phyloP scores from a whole-genome alignment of 2,113 vertebrate genomes.

The Coturnix japonica region DNA sequence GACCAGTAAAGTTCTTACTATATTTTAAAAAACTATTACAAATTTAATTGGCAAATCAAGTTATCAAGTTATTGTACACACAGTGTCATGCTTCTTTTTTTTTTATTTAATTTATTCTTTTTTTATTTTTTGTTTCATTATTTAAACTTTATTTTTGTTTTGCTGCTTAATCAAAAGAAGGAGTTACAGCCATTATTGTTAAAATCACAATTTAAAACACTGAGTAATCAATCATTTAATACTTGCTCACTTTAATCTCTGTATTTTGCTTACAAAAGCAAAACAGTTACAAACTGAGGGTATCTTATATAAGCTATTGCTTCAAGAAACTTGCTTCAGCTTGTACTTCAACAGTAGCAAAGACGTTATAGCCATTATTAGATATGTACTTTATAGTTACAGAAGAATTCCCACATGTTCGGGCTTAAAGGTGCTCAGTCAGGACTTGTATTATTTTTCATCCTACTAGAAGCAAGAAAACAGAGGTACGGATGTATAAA shows the following conservation, averaged over 20 bases:
- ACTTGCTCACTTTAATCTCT: not conserved
- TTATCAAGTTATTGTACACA: not conserved
- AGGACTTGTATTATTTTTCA: not conserved
- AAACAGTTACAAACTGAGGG: not conserved
- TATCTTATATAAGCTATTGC: not conserved
- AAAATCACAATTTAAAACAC: not conserved
- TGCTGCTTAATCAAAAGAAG: not conserved
- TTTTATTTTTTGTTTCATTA: not conserved
- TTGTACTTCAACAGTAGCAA: not conserved
- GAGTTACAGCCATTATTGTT: not conserved
- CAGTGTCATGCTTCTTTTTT: not conserved
- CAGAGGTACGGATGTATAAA: not conserved
- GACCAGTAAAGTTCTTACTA: not conserved
- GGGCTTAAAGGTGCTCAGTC: slow-evolving; percentile 18
- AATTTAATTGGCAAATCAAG: not conserved
- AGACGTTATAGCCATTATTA: not conserved
- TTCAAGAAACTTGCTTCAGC: slow-evolving; percentile 40
- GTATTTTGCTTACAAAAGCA: not conserved
- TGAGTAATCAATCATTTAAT: not conserved
- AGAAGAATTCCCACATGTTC: slow-evolving; percentile 19
- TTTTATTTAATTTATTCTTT: not conserved
- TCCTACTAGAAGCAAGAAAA: not conserved
- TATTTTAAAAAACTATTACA: not conserved
- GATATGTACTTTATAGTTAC: slow-evolving; percentile 5
- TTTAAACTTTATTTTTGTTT: not conserved